Conservation (phyloP, 2,113 vertebrate species). For the Urocitellus parryii region DNA sequence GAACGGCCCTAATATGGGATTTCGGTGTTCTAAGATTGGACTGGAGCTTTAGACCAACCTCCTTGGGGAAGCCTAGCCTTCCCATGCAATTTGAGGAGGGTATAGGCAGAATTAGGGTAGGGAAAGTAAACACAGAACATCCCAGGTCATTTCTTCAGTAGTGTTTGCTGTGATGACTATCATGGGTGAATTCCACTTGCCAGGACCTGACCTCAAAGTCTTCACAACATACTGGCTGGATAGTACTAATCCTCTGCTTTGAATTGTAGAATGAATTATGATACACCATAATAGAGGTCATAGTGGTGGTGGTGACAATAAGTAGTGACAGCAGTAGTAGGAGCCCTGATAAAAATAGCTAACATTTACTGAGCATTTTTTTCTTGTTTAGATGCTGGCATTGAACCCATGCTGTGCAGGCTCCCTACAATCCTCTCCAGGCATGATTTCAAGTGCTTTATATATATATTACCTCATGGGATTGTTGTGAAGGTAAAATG, state of each 20-base stretch:
- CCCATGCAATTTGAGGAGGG: background rate
- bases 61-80: background rate
- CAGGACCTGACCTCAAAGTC: background rate
- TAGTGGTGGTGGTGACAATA: background rate
- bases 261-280: background rate
- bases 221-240: background rate
- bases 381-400: background rate
- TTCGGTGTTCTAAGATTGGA: background rate
- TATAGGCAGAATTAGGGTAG: background rate
- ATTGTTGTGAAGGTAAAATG: background rate
- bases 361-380: background rate
- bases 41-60: background rate
- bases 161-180: background rate
- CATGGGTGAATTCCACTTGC: background rate
- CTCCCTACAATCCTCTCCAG: background rate
- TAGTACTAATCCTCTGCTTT: accelerated
- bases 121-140: background rate
- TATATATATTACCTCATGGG: background rate
- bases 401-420: background rate
- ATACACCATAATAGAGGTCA: background rate
- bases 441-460: background rate
- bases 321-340: too few species aligned
- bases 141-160: background rate
- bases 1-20: too few species aligned
- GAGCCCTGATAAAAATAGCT: background rate